Percentiles rank a stretch among this genome's conserved stretches.
Evolutionary conservation across 1,140 invertebrate species (phyloP).

Genomic region (Drosophila guanche): DNA sequence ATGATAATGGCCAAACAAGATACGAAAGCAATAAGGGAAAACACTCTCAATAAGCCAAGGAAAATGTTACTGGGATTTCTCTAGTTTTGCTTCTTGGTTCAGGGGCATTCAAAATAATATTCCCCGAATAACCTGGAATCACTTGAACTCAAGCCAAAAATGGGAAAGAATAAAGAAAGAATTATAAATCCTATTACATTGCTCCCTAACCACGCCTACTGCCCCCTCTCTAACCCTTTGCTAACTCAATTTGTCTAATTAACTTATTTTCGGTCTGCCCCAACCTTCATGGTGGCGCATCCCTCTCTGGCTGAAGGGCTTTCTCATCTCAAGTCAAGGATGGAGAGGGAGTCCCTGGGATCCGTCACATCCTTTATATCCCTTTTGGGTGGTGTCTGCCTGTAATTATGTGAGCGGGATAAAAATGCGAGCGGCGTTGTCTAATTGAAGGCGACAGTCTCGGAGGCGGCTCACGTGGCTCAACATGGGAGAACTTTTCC

Average conservation of each 20-base stretch:
- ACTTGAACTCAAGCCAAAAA: background rate
- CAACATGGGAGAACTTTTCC: conserved; percentile 1
- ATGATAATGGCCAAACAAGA: conserved; percentile 43
- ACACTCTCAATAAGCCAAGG: conserved; percentile 37
- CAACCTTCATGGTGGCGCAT: background rate
- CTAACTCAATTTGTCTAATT: conserved; percentile 40
- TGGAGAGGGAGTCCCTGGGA: conserved; percentile 17
- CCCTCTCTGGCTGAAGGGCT: background rate
- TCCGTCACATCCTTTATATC: background rate
- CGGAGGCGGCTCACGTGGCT: conserved; percentile 21
- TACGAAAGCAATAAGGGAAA: conserved; percentile 38
- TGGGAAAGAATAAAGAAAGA: background rate
- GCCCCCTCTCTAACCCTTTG: background rate
- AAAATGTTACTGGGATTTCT: conserved; percentile 12
- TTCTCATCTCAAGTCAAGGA: conserved; percentile 1
- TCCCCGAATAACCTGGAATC: background rate
- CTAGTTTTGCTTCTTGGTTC: background rate
- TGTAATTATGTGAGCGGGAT: conserved; percentile 39
- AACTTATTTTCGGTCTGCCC: conserved; percentile 31
- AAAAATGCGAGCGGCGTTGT: conserved; percentile 25
- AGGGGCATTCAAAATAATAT: background rate
- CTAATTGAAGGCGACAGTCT: conserved; percentile 37
- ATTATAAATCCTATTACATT: background rate
- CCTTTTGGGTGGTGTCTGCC: conserved; percentile 9
- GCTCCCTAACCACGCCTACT: background rate